Evolutionary conservation across 1,140 invertebrate genomes (phyloP), one percentile per base, ranked within the genome.

Genomic region (Coptotermes formosanus): DNA sequence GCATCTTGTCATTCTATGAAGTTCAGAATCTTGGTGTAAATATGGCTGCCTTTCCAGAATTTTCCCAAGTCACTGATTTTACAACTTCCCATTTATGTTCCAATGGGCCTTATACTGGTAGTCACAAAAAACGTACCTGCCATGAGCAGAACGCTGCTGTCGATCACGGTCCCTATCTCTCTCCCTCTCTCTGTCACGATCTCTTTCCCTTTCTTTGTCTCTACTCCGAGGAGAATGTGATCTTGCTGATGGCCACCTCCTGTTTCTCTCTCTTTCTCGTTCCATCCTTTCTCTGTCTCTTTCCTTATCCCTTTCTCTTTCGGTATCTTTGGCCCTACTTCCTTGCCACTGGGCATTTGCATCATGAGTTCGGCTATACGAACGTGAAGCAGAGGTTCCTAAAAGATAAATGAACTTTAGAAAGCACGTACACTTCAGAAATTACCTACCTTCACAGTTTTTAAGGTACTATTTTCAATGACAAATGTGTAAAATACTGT

Each of bases 141-240:
- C 45, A 55, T 84, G 83, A 21, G 48, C 23, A 23, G 88, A 86
- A 87, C 89, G 87, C 88, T 89, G 89, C 82, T 91, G 88, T 84
- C 83, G 8, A 30, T 84, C 83, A 0, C 83, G 88, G 38, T 81
- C 86, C 21, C 86, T 86, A 25, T 88, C 87, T 59, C 88, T 86
- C 55, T 90, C 87, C 30, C 85, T 23, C 52, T 69, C 85, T 85
- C 91, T 89, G 91, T 90, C 87, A 87, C 89, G 89, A 59, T 92
- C 91, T 83, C 90, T 90, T 45, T 88, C 90, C 89, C 91, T 91
- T 82, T 92, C 91, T 52, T 91, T 89, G 23, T 90, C 88, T 52
- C 91, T 91, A 7, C 91, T 89, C 86, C 91, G 89, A 38, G 92
- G 90, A 16, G 83, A 69, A 82, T 45, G 85, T 21, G 85, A 83